Evolutionary conservation across 2,113 vertebrate genomes (phyloP), one percentile per base, ranked within the genome.

Genomic region (Sterrhoptilus dennistouni): DNA sequence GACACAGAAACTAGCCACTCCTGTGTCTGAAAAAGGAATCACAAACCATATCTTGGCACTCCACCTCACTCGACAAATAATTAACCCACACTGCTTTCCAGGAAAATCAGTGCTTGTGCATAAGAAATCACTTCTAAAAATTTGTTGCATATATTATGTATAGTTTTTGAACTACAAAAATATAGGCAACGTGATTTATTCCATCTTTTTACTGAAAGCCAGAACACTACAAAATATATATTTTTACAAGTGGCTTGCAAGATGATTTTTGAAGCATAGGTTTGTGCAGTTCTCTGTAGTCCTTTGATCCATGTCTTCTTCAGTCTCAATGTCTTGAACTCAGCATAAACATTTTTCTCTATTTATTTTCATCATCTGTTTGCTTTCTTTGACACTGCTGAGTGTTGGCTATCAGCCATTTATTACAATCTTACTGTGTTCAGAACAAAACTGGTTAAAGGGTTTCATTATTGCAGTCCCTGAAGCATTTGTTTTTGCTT

Each of bases 401-500:
- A 61, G n/a, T 63, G 66, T n/a, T 42, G 75, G 84, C 65, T 96
- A 75, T 87, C 71, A 83, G 64, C 42, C n/a, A 52, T 16, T 52
- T 89, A 68, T 52, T 95, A 85, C 29, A 95, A 78, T 87, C 89
- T 88, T 77, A 89, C 72, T 80, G 68, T 74, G 63, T 87, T 97
- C 92, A 92, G 75, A 95, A 85, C 40, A 92, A 87, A 96, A 83
- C 35, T 84, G 72, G 72, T 83, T 66, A 85, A 89, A 89, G 24
- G 11, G 53, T 96, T 97, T 87, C 83, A 63, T 56, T 93, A 93
- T 33, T 76, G 33, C 77, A 83, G 83, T 72, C 83, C 85, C 83
- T 87, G 33, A 93, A 82, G 90, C 90, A 81, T 61, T 68, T 95
- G 84, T 35, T 93, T 95, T 93, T 92, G 83, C 61, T 95, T 89